These are phyloP conservation scores for Imbricaverruca yamaguchii DNA, from an alignment of 2,888 invertebrate species.

Conservation along the genomic window DNA sequence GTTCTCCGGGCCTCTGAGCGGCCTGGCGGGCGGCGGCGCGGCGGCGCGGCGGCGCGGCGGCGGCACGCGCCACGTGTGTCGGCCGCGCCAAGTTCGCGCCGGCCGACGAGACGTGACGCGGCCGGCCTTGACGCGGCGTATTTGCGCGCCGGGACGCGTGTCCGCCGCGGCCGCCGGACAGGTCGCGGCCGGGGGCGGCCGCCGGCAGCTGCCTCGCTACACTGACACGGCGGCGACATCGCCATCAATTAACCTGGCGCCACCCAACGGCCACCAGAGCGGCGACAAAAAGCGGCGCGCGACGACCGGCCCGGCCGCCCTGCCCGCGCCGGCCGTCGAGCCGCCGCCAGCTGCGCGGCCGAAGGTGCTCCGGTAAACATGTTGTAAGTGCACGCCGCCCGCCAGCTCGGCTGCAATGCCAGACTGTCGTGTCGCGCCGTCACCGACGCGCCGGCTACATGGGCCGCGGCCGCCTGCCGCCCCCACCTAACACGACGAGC, in stretches of 20 bases:
- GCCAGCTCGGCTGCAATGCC: neutral
- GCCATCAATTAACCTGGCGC: neutral
- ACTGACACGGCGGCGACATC: neutral
- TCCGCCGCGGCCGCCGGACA: neutral
- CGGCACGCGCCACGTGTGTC: too few relatives aligned
- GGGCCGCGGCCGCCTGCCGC: neutral
- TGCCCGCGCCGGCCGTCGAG: neutral
- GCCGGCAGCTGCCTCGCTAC: neutral
- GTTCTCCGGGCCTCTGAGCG: neutral
- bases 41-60: neutral
- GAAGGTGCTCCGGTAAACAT: neutral
- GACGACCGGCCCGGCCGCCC: neutral
- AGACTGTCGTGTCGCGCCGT: neutral
- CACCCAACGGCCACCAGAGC: neutral
- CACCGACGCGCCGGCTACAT: neutral
- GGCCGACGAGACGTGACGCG: neutral
- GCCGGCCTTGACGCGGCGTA: neutral
- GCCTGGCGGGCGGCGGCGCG: neutral
- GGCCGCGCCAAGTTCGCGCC: neutral
- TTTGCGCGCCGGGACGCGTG: neutral
- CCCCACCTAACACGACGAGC: too few relatives aligned
- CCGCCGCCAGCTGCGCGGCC: neutral
- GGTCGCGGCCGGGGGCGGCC: neutral
- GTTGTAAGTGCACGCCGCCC: neutral
- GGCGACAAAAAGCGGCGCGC: neutral